Percentiles rank a stretch among this genome's conserved stretches.
Evolutionary conservation across 2,113 vertebrate species (phyloP).

Genomic region (Fregata magnificens): DNA sequence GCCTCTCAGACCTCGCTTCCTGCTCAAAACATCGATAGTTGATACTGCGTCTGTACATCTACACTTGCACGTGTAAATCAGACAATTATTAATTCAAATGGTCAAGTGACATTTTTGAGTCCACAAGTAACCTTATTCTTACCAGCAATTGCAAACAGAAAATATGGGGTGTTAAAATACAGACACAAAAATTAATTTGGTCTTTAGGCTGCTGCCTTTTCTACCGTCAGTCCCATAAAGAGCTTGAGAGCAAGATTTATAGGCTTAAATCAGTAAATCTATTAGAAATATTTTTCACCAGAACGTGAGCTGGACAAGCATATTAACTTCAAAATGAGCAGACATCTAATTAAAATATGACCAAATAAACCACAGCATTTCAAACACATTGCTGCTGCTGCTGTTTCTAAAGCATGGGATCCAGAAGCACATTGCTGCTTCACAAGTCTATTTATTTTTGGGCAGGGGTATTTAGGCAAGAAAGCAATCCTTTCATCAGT

Average conservation of each 20-base stretch:
- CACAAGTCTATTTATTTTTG: not conserved
- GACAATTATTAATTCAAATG: not conserved
- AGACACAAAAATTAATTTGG: not conserved
- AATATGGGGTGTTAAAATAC: not conserved
- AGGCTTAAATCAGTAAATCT: not conserved
- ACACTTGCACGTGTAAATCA: not conserved
- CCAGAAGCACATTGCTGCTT: not conserved
- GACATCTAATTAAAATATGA: not conserved
- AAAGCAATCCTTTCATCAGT: not conserved
- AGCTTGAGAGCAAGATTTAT: not conserved
- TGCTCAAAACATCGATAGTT: not conserved
- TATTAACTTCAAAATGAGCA: not conserved
- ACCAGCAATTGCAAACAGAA: not conserved
- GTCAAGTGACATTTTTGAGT: not conserved
- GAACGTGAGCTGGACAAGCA: not conserved
- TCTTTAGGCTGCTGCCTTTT: not conserved
- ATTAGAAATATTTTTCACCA: not conserved
- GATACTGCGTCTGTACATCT: not conserved
- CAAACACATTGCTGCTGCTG: fast-evolving
- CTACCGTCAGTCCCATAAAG: not conserved
- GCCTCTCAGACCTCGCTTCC: not conserved
- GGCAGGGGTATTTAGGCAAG: not conserved
- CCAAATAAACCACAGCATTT: not conserved
- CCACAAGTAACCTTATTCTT: not conserved
- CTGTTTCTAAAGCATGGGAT: not conserved